Percentiles rank a stretch among this genome's conserved stretches.
Conservation (phyloP, 2,113 vertebrate genomes). For the Clarias batrachus region DNA sequence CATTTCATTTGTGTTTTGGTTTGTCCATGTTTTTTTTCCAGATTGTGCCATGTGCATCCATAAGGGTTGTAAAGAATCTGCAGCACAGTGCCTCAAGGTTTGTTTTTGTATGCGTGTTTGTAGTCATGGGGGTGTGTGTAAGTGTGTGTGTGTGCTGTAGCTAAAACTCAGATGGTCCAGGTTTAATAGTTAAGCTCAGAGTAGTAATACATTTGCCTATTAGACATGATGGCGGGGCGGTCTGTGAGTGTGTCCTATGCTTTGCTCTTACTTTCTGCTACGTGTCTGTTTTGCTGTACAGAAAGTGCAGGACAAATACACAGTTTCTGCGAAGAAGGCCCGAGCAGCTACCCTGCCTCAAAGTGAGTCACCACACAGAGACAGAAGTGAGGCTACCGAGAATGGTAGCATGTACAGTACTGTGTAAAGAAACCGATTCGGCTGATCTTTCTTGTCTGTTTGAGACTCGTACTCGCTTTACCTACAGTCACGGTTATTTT, state of each 20-base stretch:
- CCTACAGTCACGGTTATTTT: not conserved
- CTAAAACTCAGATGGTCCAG: not conserved
- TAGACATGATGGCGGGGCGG: not conserved
- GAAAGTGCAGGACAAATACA: conserved; percentile 85
- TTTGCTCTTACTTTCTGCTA: not conserved
- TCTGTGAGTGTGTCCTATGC: not conserved
- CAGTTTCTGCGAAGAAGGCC: conserved; percentile 70
- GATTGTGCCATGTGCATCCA: conserved; percentile 83
- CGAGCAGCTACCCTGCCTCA: conserved; percentile 77
- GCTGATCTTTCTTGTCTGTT: not conserved
- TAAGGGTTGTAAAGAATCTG: conserved; percentile 83
- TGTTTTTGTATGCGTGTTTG: conserved; percentile 1
- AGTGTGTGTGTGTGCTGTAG: conserved; percentile 19
- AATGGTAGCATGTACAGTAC: not conserved
- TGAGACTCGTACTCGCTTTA: not conserved
- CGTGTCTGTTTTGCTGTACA: conserved; percentile 57
- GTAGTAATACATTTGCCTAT: conserved; percentile 39
- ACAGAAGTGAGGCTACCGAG: not conserved
- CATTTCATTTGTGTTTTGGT: not conserved
- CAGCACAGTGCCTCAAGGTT: conserved; percentile 84
- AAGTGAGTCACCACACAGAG: conserved; percentile 77
- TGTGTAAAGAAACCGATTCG: not conserved
- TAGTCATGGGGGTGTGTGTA: not conserved
- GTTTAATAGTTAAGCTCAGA: conserved; percentile 45
- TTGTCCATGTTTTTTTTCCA: conserved; percentile 63